Conservation (phyloP, 2,888 invertebrate species). For the Anoplius nigerrimus region DNA sequence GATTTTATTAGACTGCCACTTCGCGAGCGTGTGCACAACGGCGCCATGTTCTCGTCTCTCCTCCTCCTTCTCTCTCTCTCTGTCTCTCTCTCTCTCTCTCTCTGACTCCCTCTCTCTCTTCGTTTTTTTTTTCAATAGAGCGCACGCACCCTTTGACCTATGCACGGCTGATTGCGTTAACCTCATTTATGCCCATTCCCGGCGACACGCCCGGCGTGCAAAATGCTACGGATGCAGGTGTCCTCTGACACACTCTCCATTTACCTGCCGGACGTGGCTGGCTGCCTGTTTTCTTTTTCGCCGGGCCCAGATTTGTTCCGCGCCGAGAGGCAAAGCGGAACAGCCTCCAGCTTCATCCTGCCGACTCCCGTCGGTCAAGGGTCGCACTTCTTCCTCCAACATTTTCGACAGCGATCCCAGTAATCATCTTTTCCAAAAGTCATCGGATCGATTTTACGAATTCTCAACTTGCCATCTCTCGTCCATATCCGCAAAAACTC, state of each 20-base stretch:
- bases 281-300: too few relatives aligned
- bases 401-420: too few relatives aligned
- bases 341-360: too few relatives aligned
- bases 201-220: not conserved
- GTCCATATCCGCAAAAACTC: too few relatives aligned
- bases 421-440: too few relatives aligned
- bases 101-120: not conserved
- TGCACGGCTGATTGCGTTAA: conserved; percentile 16
- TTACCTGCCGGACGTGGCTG: too few relatives aligned
- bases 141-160: conserved; percentile 13
- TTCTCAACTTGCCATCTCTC: too few relatives aligned
- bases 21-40: not conserved
- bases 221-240: not conserved
- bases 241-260: not conserved
- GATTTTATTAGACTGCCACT: conserved; percentile 59
- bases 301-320: too few relatives aligned
- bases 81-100: not conserved
- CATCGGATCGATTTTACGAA: too few relatives aligned
- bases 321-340: too few relatives aligned
- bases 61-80: not conserved
- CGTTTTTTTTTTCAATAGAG: not conserved
- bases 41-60: not conserved
- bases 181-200: conserved; percentile 22
- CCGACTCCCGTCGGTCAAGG: too few relatives aligned
- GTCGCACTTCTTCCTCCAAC: too few relatives aligned